Conservation (phyloP, 2,888 invertebrate species). For the Dromius quadrimaculatus region DNA sequence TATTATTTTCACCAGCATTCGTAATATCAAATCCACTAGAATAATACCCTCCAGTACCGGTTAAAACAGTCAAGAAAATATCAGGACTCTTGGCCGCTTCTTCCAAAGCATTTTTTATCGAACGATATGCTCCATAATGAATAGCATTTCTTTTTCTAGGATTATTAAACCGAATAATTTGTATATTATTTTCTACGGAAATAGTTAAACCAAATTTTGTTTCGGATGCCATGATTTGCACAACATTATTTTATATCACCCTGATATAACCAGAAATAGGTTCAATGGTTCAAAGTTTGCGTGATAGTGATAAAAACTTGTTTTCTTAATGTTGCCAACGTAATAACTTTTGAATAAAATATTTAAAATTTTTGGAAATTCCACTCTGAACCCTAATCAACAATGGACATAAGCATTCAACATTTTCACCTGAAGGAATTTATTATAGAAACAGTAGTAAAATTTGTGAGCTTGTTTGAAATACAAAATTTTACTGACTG, state of each 20-base stretch:
- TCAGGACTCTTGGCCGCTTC: slow-evolving; percentile 77
- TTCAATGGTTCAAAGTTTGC: too few species aligned
- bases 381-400: too few species aligned
- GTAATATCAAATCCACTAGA: slow-evolving; percentile 86
- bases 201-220: slow-evolving; percentile 7
- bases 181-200: slow-evolving; percentile 66
- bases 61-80: slow-evolving; percentile 79
- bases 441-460: too few species aligned
- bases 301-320: too few species aligned
- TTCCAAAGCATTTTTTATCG: slow-evolving; percentile 74
- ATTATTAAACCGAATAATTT: slow-evolving; percentile 78
- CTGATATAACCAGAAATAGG: too few species aligned
- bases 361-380: not conserved
- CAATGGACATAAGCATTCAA: too few species aligned
- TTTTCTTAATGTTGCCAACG: too few species aligned
- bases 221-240: not conserved
- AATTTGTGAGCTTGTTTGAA: too few species aligned
- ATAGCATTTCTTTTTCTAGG: slow-evolving; percentile 87
- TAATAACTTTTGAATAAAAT: not conserved
- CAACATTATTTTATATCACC: too few species aligned
- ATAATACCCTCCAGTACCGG: slow-evolving; percentile 84
- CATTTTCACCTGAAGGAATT: too few species aligned
- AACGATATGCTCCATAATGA: slow-evolving; percentile 75
- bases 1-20: not conserved
- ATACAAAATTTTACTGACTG: too few species aligned